Evolutionary conservation across 2,888 invertebrate species (phyloP).

Genomic region (Clepsis dumicolana): DNA sequence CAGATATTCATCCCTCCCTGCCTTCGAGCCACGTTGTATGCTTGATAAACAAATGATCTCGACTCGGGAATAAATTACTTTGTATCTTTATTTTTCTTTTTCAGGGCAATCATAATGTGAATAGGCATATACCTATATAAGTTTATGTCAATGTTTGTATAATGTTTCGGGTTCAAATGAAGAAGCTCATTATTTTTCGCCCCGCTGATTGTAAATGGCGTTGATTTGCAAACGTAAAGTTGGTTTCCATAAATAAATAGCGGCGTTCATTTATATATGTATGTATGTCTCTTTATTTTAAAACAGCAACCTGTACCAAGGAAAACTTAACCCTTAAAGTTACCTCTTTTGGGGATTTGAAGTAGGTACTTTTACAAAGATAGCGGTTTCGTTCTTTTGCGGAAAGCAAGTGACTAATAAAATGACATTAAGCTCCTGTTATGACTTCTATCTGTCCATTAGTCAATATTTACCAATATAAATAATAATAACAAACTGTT

Average conservation of each 20-base stretch:
- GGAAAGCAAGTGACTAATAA: no score
- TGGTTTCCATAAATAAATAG: neutral
- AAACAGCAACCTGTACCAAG: no score
- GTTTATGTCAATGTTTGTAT: slow-evolving; percentile 33
- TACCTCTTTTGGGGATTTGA: no score
- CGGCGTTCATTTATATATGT: neutral
- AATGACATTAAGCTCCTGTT: no score
- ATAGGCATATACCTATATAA: no score
- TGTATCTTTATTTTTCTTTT: slow-evolving; percentile 40
- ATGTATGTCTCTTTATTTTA: no score
- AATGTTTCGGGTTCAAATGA: slow-evolving; percentile 23
- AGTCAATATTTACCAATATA: no score
- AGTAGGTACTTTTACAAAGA: no score
- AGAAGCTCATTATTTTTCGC: slow-evolving; percentile 18
- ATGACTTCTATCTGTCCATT: no score
- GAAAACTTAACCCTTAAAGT: no score
- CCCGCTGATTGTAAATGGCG: neutral
- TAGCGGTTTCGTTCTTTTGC: no score
- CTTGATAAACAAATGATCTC: slow-evolving; percentile 42
- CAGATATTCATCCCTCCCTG: slow-evolving; percentile 21
- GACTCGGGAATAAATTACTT: slow-evolving; percentile 39
- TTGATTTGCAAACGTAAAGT: slow-evolving; percentile 4
- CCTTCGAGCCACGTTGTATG: slow-evolving; percentile 25
- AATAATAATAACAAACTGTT: no score
- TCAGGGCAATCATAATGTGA: slow-evolving; percentile 34